Percentiles rank a stretch among this genome's conserved stretches.
Evolutionary conservation across 2,888 invertebrate genomes (phyloP).

Genomic region (Cryptus armator): DNA sequence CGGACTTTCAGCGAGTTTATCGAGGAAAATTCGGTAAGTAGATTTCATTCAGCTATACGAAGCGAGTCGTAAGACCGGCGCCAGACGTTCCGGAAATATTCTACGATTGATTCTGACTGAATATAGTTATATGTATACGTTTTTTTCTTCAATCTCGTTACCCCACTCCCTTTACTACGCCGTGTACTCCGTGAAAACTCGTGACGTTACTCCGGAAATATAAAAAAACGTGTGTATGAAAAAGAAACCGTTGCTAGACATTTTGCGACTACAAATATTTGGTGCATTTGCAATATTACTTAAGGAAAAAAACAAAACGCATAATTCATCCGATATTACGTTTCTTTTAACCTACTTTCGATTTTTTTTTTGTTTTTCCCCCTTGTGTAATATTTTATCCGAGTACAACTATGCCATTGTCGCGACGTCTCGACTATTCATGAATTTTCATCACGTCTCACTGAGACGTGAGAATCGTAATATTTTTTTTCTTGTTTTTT

Average conservation of each 20-base stretch:
- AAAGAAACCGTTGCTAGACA: neutral
- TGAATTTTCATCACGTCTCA: constrained; percentile 39
- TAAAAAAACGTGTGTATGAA: neutral
- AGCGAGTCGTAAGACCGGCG: constrained; percentile 53
- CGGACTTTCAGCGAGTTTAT: constrained; percentile 2
- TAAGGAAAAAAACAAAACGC: neutral
- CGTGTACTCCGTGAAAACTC: neutral
- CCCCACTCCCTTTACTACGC: constrained; percentile 1
- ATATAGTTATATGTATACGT: neutral
- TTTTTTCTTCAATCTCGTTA: constrained; percentile 17
- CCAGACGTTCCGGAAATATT: constrained; percentile 51
- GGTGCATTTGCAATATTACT: neutral
- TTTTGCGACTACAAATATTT: neutral
- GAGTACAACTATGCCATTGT: neutral
- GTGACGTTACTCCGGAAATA: neutral
- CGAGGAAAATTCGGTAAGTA: constrained; percentile 46
- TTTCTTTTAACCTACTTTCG: neutral
- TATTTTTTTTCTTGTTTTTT: neutral
- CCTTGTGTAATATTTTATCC: neutral
- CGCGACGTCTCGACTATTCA: constrained; percentile 3
- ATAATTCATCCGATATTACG: neutral
- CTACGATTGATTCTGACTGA: constrained; percentile 35
- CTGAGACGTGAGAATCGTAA: neutral
- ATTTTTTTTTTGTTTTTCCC: neutral
- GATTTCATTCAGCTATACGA: constrained; percentile 41